Conservation (phyloP, 2,888 invertebrate species). For the Pterostichus madidus region DNA sequence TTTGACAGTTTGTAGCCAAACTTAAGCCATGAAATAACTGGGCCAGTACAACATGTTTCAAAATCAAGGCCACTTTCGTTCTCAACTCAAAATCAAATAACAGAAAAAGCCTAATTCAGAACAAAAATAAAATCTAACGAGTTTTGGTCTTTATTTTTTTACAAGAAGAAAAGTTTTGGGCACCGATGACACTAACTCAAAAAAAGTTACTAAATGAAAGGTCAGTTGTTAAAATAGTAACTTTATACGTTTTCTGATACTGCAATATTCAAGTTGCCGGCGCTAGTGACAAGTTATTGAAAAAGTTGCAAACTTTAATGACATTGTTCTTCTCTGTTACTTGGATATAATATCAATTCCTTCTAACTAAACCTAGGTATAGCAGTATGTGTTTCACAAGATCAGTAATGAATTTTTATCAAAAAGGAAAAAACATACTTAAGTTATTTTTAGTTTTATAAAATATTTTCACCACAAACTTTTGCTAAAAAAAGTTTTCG, state of each 20-base stretch:
- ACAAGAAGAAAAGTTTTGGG: background rate
- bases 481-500: constrained; percentile 6
- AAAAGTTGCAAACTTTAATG: constrained; percentile 52
- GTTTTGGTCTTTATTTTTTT: constrained; percentile 41
- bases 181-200: constrained; percentile 47
- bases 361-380: constrained; percentile 11
- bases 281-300: constrained; percentile 57
- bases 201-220: constrained; percentile 56
- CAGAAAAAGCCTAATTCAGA: too few relatives aligned
- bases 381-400: constrained; percentile 30
- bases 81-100: too few relatives aligned
- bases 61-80: too few relatives aligned
- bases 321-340: constrained; percentile 35
- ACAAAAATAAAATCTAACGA: background rate
- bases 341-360: constrained; percentile 37
- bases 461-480: constrained; percentile 15
- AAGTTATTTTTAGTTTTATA: constrained; percentile 6
- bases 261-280: constrained; percentile 56
- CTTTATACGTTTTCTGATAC: constrained; percentile 46
- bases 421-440: constrained; percentile 32
- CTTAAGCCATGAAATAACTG: too few relatives aligned
- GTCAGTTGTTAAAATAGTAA: constrained; percentile 58
- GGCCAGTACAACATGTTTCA: too few relatives aligned
- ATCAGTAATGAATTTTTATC: constrained; percentile 51
- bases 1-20: too few relatives aligned